Evolutionary conservation across 1,140 invertebrate species (phyloP), one percentile per base, ranked within the genome.

Genomic region (Drosophila melanica): DNA sequence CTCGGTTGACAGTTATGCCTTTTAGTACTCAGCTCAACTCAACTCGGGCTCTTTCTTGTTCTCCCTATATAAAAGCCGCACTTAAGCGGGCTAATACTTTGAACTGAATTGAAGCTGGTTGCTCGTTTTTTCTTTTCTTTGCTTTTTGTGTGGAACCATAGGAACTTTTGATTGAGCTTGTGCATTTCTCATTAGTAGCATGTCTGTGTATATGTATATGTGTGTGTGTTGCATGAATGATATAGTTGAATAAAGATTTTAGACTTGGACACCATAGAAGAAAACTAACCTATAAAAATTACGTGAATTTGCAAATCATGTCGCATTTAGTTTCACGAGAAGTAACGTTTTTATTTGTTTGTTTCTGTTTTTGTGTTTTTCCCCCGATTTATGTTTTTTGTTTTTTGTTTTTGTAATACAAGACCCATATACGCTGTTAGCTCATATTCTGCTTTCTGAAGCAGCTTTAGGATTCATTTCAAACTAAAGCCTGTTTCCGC

Each of bases 101-200:
- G 33, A 35, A 30, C 39, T 14, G 16, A 51, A 60, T 60, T 20
- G n/a, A 14, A n/a, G 20, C 20, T n/a, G 55, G 27, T 35, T 68
- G 54, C 55, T 58, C 64, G 44, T 48, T 66, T 44, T 8, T 4
- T n/a, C 10, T 35, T 27, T 20, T 4, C 12, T 18, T 20, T 37
- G 14, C 51, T 70, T 18, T 64, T 39, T 55, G 54, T 45, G 62
- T 69, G 58, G n/a, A n/a, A n/a, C 45, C 37, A 35, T 81, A 86
- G 78, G 81, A 87, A 86, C 79, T 87, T 87, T 81, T 65, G 66
- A 71, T 78, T 87, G 82, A 87, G 69, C 82, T 86, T 78, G 78
- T 70, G 70, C 57, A 77, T 53, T 78, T 23, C 41, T 63, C 45
- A 55, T 44, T 63, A 65, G 58, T 50, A 50, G 20, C 57, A 70